Evolutionary conservation across 2,113 vertebrate species (phyloP), one percentile per base, ranked within the genome.

Genomic region (Bubo scandiacus): DNA sequence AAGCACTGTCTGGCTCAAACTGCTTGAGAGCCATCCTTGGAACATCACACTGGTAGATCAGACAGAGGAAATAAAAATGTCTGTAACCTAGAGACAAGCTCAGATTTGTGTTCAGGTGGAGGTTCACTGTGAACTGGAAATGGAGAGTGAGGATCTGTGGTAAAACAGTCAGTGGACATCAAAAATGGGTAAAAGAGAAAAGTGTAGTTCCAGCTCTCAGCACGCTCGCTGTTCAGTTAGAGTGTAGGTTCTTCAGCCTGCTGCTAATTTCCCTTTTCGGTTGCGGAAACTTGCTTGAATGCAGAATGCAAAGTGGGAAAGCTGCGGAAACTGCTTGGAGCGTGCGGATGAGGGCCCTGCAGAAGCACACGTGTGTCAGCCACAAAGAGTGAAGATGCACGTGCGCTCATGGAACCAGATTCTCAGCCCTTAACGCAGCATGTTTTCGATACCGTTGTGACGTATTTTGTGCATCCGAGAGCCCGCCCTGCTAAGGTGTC

Each of bases 81-180:
- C 34, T 73, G 23, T 6, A 5, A 71, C 51, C 59, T 29, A 55
- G 55, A 88, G 61, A 47, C 42, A 66, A 74, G n/a, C 21, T 83
- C 59, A 58, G 67, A 36, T 59, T 61, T 55, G 30, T 93, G 45
- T 61, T 90, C 34, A 26, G 21, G 21, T 54, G 26, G 17, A 34
- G 22, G 10, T 49, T 45, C 3, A 51, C 30, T 58, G 1, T 20
- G 65, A 82, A 61, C 36, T 61, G 51, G 51, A 88, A 86, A 29
- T 17, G 29, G 4, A 9, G n/a, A 51, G 22, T 61, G 40, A 80
- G 34, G 62, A 62, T 54, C 42, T 90, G 27, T 67, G 79, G 32
- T 61, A 38, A 49, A 40, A 75, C 0, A 0, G 2, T 43, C 54
- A 66, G 25, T 4, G 6, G 10, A 17, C 15, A 26, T 40, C 12